These are phyloP conservation scores for Hyperoplus immaculatus DNA, from an alignment of 2,797 vertebrate species.

Conservation along the genomic window DNA sequence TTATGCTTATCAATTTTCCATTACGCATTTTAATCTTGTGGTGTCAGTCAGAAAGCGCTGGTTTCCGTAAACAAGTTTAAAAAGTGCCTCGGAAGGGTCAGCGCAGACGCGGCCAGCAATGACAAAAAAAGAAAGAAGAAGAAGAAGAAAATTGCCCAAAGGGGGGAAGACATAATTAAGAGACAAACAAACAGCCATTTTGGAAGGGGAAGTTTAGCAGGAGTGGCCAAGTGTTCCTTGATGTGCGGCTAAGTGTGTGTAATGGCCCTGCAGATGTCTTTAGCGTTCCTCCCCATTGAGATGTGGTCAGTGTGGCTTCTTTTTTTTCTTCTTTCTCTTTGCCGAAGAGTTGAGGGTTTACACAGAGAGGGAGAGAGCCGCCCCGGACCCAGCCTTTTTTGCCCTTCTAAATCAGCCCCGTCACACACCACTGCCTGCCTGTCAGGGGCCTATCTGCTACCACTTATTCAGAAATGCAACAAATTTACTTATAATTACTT, in stretches of 20 bases:
- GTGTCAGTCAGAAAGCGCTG: conserved; percentile 19
- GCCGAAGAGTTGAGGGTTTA: conserved; percentile 48
- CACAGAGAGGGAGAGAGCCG: conserved; percentile 50
- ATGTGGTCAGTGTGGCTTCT: conserved; percentile 63
- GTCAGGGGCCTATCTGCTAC: conserved; percentile 86
- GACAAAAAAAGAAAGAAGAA: not conserved
- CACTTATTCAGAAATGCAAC: conserved; percentile 88
- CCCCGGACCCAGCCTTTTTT: not conserved
- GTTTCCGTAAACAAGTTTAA: conserved; percentile 59
- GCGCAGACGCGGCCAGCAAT: not conserved
- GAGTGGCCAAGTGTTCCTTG: conserved; percentile 66
- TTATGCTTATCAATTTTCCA: conserved; percentile 64
- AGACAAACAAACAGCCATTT: conserved; percentile 56
- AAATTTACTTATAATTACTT: conserved; percentile 86
- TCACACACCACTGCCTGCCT: conserved; percentile 74
- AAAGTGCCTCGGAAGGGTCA: conserved; percentile 6
- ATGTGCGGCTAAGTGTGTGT: conserved; percentile 73
- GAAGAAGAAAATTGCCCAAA: conserved; percentile 29
- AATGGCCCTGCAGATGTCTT: conserved; percentile 75
- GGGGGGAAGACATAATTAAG: conserved; percentile 38
- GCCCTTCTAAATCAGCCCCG: conserved; percentile 68
- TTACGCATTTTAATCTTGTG: conserved; percentile 49
- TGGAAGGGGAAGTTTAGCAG: conserved; percentile 39
- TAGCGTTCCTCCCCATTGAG: conserved; percentile 63
- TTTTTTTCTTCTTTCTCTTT: conserved; percentile 31